Evolutionary conservation across 2,797 vertebrate genomes (phyloP), one percentile per base, ranked within the genome.

Genomic region (Fistularia tabacaria): DNA sequence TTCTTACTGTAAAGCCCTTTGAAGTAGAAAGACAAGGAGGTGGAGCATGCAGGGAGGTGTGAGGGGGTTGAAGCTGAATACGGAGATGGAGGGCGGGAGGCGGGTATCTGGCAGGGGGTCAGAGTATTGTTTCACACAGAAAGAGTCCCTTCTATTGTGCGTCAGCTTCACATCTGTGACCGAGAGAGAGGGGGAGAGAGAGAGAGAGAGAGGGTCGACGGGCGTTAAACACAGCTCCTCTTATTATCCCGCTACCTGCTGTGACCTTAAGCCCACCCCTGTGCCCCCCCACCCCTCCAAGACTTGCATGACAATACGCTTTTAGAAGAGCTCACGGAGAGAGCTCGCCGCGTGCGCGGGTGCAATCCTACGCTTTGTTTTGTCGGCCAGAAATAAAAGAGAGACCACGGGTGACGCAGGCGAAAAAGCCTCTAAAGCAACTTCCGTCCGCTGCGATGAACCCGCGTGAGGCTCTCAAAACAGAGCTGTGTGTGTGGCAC

Each of bases 161-260:
- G 51, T 37, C 66, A 68, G 63, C 63, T 78, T 64, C 87, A 80
- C 46, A 72, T 64, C 57, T 65, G 64, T 66, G 63, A 55, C 49
- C 10, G 50, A 50, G 57, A 57, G 61, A 64, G 70, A 62, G 53
- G 62, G 58, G 55, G 51, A 46, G 57, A 63, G 43, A 56, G 55
- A n/a, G n/a, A n/a, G 50, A 50, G 57, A 57, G 61, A 64, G 67
- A 67, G 74, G 73, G 68, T 51, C 62, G 74, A 71, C 38, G 7
- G 13, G 62, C 40, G 64, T 48, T 36, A 69, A 69, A 81, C 74
- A 80, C 73, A 71, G 64, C 49, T 53, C 54, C 67, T 61, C 59
- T 84, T 81, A 66, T 83, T 81, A 57, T 67, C 69, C 62, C 37
- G 54, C 62, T 82, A 84, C 74, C 75, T 81, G 79, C 79, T 79